phyloP scores from a whole-genome alignment of 2,888 invertebrate species.

The Stictocephala bisonia region DNA sequence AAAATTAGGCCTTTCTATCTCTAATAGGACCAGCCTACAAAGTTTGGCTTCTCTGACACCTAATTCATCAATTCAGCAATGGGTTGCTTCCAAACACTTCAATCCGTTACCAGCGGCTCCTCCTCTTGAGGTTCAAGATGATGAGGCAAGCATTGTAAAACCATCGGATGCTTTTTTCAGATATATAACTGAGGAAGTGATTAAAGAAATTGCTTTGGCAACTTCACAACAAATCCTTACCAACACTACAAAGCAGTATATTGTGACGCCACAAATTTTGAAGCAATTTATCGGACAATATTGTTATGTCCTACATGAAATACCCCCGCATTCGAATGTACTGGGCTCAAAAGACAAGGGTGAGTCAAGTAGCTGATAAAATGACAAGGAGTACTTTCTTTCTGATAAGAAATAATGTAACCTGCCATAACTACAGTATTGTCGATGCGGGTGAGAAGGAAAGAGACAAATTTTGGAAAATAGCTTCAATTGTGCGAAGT shows the following conservation, averaged over 20 bases:
- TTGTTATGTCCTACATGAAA: slow-evolving; percentile 40
- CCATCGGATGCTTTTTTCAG: slow-evolving; percentile 11
- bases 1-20: too few relatives aligned
- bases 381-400: slow-evolving; percentile 35
- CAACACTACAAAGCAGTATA: not conserved
- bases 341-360: slow-evolving; percentile 36
- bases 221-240: slow-evolving; percentile 7
- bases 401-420: slow-evolving; percentile 31
- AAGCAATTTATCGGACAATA: slow-evolving; percentile 36
- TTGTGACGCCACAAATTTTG: slow-evolving; percentile 4
- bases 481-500: slow-evolving; percentile 16
- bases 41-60: too few relatives aligned
- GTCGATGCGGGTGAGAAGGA: slow-evolving; percentile 16
- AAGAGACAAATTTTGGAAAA: slow-evolving; percentile 39
- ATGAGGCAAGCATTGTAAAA: not conserved
- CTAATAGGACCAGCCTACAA: too few relatives aligned
- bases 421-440: not conserved
- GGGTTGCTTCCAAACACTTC: slow-evolving; percentile 1
- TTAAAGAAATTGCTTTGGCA: slow-evolving; percentile 20
- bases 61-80: too few relatives aligned
- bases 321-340: slow-evolving; percentile 43
- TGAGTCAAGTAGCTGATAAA: not conserved
- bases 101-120: slow-evolving; percentile 18
- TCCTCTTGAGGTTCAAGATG: not conserved
- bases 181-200: slow-evolving; percentile 20